phyloP scores from a whole-genome alignment of 2,888 invertebrate species.

The Erpobdella octoculata region DNA sequence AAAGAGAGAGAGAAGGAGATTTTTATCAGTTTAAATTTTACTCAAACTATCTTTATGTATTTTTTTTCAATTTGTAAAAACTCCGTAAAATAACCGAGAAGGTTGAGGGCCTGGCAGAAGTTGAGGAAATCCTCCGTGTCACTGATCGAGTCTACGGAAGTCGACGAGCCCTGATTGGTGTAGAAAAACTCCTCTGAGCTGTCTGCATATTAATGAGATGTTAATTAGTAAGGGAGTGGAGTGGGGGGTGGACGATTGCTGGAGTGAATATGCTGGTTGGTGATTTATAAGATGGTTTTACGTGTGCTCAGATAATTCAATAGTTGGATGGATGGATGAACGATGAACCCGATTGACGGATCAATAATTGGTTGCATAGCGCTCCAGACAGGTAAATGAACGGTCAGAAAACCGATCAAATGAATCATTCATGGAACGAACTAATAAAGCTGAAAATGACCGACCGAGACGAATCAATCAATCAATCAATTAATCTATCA shows the following conservation, averaged over 20 bases:
- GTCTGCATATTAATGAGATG: conserved; percentile 54
- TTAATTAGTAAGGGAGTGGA: neutral
- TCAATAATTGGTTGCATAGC: too few species aligned
- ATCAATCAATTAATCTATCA: neutral
- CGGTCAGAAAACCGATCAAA: too few species aligned
- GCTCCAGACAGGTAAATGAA: too few species aligned
- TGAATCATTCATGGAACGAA: too few species aligned
- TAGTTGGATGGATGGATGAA: neutral
- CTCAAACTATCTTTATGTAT: neutral
- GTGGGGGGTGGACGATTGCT: neutral
- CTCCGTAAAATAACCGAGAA: conserved; percentile 59
- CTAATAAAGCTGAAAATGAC: too few species aligned
- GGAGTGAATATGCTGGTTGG: neutral
- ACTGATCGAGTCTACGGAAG: conserved; percentile 74
- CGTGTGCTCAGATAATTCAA: neutral
- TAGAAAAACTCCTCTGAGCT: conserved; percentile 67
- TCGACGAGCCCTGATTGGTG: conserved; percentile 64
- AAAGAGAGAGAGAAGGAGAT: too few species aligned
- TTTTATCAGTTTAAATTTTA: neutral
- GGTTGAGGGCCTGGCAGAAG: conserved; percentile 67
- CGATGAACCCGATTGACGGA: too few species aligned
- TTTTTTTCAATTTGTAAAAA: neutral
- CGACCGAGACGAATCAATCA: neutral
- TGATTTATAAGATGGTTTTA: neutral
- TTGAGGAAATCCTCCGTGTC: conserved; percentile 74